phyloP scores from a whole-genome alignment of 2,797 vertebrate genomes.

The Bufotes viridis region DNA sequence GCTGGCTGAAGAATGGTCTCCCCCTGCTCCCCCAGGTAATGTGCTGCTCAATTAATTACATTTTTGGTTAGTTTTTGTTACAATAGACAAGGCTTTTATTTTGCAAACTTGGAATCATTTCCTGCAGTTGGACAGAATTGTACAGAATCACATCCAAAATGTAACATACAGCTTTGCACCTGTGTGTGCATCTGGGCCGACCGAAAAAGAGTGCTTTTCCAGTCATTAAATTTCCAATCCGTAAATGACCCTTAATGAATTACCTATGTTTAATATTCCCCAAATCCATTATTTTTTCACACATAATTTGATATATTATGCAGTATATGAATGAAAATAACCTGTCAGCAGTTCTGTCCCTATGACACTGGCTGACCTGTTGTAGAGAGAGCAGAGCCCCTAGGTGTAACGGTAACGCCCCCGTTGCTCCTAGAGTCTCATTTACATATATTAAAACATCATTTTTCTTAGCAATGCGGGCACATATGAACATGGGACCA shows the following conservation, averaged over 20 bases:
- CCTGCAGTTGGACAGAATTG: not conserved
- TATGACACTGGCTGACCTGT: no score
- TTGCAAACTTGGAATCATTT: not conserved
- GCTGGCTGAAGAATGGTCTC: constrained; percentile 89
- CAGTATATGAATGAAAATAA: no score
- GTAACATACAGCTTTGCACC: not conserved
- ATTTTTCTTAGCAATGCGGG: no score
- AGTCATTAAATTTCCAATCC: not conserved
- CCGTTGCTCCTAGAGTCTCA: no score
- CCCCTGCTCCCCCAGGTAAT: constrained; percentile 80
- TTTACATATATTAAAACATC: no score
- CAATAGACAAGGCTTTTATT: not conserved
- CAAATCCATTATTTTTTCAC: no score
- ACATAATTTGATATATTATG: no score
- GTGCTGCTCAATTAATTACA: not conserved
- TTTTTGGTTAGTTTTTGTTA: not conserved
- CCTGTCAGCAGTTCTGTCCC: no score
- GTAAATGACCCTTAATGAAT: not conserved
- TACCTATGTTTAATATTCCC: not conserved
- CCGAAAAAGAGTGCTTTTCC: not conserved
- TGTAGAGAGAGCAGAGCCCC: no score
- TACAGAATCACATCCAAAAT: no score
- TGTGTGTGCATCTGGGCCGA: not conserved
- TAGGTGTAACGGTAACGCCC: no score
- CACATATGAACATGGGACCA: no score